Evolutionary conservation across 2,888 invertebrate genomes (phyloP).

Genomic region (Plutella xylostella): DNA sequence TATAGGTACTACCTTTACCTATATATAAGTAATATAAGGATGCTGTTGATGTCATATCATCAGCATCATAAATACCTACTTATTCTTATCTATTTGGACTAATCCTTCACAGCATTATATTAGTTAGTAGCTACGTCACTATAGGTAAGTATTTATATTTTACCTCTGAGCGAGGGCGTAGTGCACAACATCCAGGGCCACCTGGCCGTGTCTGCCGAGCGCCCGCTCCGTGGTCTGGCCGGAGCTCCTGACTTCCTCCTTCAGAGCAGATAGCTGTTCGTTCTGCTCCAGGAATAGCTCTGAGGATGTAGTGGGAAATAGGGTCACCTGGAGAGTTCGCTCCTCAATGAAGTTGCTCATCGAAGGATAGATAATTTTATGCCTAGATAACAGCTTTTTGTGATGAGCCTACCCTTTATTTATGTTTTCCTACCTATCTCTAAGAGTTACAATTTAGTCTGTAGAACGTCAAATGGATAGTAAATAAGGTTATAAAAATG

Average conservation of each 20-base stretch:
- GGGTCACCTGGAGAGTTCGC: neutral
- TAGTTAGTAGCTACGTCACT: no score
- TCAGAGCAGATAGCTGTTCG: constrained; percentile 29
- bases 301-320: constrained; percentile 14
- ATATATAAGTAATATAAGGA: no score
- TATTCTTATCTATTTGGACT: no score
- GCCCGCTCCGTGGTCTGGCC: constrained; percentile 27
- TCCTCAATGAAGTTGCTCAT: neutral
- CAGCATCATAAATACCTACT: no score
- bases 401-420: neutral
- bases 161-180: constrained; percentile 26
- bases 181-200: constrained; percentile 29
- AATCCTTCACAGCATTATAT: no score
- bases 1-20: no score
- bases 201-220: constrained; percentile 24
- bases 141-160: no score
- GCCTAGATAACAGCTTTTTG: no score
- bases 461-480: constrained; percentile 4
- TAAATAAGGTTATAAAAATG: neutral
- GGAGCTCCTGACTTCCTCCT: constrained; percentile 34
- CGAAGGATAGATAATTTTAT: neutral
- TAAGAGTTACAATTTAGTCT: neutral
- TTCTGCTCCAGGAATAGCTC: constrained; percentile 44
- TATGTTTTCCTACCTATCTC: neutral
- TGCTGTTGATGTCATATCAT: no score